Conservation (phyloP, 2,797 vertebrate genomes). For the Hydrolagus colliei region DNA sequence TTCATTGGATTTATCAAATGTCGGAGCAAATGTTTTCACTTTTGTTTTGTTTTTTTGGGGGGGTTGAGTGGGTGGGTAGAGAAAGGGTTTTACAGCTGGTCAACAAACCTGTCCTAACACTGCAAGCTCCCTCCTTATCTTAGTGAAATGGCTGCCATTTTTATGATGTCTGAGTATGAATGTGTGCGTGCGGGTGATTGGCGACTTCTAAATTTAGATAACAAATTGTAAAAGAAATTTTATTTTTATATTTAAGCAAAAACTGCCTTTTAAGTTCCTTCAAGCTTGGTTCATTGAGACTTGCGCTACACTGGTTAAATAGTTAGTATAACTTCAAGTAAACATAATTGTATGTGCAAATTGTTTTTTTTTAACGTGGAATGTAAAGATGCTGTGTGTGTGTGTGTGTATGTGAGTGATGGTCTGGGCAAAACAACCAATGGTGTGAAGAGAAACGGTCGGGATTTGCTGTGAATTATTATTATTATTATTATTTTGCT, state of each 20-base stretch:
- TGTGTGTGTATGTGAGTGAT: background rate
- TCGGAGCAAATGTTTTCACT: too few relatives aligned
- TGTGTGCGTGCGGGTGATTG: conserved; percentile 61
- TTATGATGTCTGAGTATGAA: conserved; percentile 46
- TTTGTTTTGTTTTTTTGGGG: too few relatives aligned
- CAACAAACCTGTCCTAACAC: too few relatives aligned
- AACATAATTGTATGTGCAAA: conserved; percentile 31
- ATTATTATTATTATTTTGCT: background rate
- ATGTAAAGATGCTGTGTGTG: conserved; percentile 20
- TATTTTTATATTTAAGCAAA: conserved; percentile 77
- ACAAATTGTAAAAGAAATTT: conserved; percentile 63
- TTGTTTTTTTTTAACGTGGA: conserved; percentile 28
- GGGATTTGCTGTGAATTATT: conserved; percentile 16
- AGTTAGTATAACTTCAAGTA: conserved; percentile 26
- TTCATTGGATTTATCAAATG: background rate
- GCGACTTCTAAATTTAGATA: conserved; percentile 53
- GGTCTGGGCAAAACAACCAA: conserved; percentile 4
- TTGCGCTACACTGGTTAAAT: conserved; percentile 32
- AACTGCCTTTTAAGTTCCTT: conserved; percentile 71
- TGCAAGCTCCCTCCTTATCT: conserved; percentile 5
- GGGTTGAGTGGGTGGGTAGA: too few relatives aligned
- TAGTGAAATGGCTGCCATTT: conserved; percentile 31
- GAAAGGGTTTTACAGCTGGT: too few relatives aligned
- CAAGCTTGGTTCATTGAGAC: conserved; percentile 70
- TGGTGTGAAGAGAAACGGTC: conserved; percentile 15